Evolutionary conservation across 2,888 invertebrate species (phyloP).

Genomic region (Ormyrus nitidulus): DNA sequence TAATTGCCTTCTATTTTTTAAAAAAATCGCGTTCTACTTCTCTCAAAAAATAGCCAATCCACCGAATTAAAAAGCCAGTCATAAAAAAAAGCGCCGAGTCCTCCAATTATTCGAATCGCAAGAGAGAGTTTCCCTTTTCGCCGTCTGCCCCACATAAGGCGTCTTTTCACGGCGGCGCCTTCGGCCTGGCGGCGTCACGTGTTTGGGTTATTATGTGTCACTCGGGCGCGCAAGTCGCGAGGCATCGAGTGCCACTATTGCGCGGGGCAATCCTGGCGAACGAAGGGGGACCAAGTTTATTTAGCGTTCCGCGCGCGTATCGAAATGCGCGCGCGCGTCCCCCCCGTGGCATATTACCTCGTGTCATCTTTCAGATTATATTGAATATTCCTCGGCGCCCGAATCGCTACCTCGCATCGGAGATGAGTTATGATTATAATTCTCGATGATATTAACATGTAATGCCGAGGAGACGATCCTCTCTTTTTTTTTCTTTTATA

Average conservation of each 20-base stretch:
- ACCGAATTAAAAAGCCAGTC: no score
- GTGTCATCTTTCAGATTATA: slow-evolving; percentile 45
- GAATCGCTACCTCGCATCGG: slow-evolving; percentile 9
- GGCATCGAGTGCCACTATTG: not conserved
- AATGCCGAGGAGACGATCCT: slow-evolving; percentile 5
- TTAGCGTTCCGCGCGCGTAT: slow-evolving; percentile 26
- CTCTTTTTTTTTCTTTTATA: not conserved
- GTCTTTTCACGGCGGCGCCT: slow-evolving; percentile 10
- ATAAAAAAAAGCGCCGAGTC: no score
- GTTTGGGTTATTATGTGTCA: slow-evolving; percentile 63
- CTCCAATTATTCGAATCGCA: no score
- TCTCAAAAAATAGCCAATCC: not conserved
- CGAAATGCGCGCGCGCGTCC: slow-evolving; percentile 33
- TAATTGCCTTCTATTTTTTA: no score
- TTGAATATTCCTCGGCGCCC: slow-evolving; percentile 52
- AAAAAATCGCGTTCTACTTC: not conserved
- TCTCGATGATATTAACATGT: slow-evolving; percentile 46
- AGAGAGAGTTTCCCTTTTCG: not conserved
- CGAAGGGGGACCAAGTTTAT: slow-evolving; percentile 29
- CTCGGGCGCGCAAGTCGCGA: slow-evolving; percentile 35
- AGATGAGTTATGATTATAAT: slow-evolving; percentile 51
- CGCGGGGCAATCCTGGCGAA: not conserved
- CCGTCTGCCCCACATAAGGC: not conserved
- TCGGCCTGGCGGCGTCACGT: slow-evolving; percentile 60
- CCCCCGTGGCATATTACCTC: not conserved